Percentiles rank a stretch among this genome's conserved stretches.
phyloP scores from a whole-genome alignment of 2,888 invertebrate species.

The Gymnoscelis rufifasciata region DNA sequence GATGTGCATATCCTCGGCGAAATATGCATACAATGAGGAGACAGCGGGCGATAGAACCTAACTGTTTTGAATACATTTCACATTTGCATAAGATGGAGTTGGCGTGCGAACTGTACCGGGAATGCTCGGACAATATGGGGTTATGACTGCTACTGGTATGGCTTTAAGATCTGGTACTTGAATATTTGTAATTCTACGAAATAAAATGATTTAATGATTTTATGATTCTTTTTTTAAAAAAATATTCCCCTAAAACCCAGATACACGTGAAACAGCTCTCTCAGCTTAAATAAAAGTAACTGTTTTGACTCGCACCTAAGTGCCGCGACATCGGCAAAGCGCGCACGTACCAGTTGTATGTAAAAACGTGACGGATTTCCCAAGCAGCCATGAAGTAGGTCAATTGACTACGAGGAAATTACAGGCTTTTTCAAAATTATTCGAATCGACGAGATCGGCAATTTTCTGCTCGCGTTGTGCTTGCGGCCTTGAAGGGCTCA shows the following conservation, averaged over 20 bases:
- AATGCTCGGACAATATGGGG: constrained; percentile 24
- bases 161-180: too few relatives aligned
- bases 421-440: constrained; percentile 31
- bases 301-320: neutral
- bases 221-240: too few relatives aligned
- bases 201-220: too few relatives aligned
- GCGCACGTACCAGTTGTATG: constrained; percentile 45
- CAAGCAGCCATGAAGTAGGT: constrained; percentile 39
- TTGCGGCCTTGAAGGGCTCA: neutral
- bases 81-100: constrained; percentile 34
- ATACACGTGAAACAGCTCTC: neutral
- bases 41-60: constrained; percentile 32
- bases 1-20: constrained; percentile 10
- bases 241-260: too few relatives aligned
- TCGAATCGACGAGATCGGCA: constrained; percentile 24
- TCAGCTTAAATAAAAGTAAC: constrained; percentile 1
- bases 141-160: constrained; percentile 5
- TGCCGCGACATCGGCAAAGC: constrained; percentile 1
- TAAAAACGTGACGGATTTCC: constrained; percentile 50
- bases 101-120: constrained; percentile 28
- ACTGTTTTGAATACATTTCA: constrained; percentile 39
- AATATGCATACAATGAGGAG: constrained; percentile 45
- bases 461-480: constrained; percentile 5
- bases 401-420: constrained; percentile 41
- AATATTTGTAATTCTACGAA: too few relatives aligned